Conservation (phyloP, 2,888 invertebrate species). For the Phanerotoma sp. region DNA sequence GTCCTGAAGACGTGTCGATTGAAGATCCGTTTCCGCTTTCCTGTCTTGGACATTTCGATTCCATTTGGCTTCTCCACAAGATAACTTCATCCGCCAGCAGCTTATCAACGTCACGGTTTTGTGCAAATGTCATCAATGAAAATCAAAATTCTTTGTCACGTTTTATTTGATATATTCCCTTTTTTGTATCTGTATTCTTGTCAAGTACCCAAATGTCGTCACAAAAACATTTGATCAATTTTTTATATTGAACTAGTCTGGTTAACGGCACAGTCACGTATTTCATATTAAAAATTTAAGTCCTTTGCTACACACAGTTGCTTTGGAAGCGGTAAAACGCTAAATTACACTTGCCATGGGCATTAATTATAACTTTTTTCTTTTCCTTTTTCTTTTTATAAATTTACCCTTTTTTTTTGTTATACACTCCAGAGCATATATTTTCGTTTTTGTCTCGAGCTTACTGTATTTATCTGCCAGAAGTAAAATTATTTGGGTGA, state of each 20-base stretch:
- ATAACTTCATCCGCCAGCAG: background rate
- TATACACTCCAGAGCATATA: no score
- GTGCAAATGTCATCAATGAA: background rate
- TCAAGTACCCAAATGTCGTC: background rate
- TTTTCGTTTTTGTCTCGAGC: no score
- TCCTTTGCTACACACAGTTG: background rate
- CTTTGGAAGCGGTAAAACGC: no score
- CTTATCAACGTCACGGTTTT: background rate
- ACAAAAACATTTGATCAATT: background rate
- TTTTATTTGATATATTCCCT: background rate
- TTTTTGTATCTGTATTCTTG: background rate
- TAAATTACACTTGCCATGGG: no score
- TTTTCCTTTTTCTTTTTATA: no score
- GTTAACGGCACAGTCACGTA: constrained; percentile 9
- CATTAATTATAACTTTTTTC: no score
- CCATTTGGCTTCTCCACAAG: background rate
- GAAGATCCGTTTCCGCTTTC: constrained; percentile 4
- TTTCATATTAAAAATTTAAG: constrained; percentile 21
- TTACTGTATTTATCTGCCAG: no score
- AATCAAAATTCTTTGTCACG: background rate
- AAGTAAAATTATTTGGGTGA: no score
- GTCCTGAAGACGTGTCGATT: constrained; percentile 1
- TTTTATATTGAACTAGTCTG: background rate
- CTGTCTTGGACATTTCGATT: background rate
- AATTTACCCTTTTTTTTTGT: no score